Evolutionary conservation across 2,113 vertebrate species (phyloP), one percentile per base, ranked within the genome.

Genomic region (Centropristis striata): DNA sequence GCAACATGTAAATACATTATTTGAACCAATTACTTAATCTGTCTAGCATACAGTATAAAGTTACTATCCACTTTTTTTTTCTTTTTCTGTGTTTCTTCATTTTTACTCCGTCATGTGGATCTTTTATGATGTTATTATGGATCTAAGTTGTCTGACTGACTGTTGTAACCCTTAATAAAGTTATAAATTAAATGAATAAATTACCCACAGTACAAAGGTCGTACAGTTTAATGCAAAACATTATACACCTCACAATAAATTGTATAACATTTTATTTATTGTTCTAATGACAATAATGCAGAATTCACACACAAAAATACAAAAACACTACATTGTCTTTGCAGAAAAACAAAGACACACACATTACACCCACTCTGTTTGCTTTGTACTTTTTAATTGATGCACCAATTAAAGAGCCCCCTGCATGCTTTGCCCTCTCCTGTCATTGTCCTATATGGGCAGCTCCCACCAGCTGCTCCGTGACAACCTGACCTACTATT

Each of bases 401-500:
- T 41, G 36, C 1, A 37, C 8, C 0, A 1, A 18, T 49, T 3
- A 20, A 69, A 46, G 50, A 27, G 16, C 55, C 37, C 32, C 20
- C 27, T 49, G 49, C 54, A 28, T 64, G 32, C 9, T 18, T 64
- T 55, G 37, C 37, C 59, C 53, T 66, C n/a, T 68, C n/a, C 27
- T 44, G 65, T 71, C 78, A 50, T 75, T 65, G 49, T 73, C 71
- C 74, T 75, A 75, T 21, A 87, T 78, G 58, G 55, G 28, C 23
- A 66, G 64, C 73, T 87, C 73, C 73, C 82, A 77, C 10, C 2
- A 10, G 70, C 70, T 78, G 37, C 70, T 78, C 27, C 4, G 15
- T 58, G 44, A 66, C 44, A 80, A 41, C 55, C 55, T 86, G 78
- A 80, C 83, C 81, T 75, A 86, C 78, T 78, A 69, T 71, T 50